Base-by-base conservation (phyloP, 2,888 invertebrate genomes). In the Chrysomela aeneicollis region DNA sequence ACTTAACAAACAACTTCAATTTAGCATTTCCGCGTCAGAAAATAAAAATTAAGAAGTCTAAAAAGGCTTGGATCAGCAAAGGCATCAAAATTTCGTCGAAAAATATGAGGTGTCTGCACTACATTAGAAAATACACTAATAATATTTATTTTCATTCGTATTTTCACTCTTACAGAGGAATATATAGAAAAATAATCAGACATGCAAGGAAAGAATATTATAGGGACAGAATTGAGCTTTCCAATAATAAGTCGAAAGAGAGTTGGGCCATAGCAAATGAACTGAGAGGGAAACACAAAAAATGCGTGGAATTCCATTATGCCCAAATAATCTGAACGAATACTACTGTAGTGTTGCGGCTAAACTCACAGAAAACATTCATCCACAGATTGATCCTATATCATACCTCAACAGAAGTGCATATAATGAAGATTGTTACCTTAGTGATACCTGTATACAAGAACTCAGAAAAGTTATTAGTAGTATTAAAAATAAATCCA, bases 1-100 rank as follows among this genome's bases (percentile, higher is more conserved):
- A 10, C 17, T 42, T 42, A 42, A 42, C 42, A 42, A 42, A 42
- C 42, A 42, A 42, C 10, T 42, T 42, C 42, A 42, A 42, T 42
- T 10, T 17, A 10, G 42, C 8, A 6, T 42, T 42, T 10, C 17
- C 42, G 42, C 42, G 2, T 42, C 42, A 42, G 8, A 42, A 42
- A 42, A 42, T 42, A 2, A 42, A 42, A 42, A n/a, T 17, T 3
- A 42, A 42, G 2, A n/a, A 42, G n/a, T 6, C 42, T 42, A 42
- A 42, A 42, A 42, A 42, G 42, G 4, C 4, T 9, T 42, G 42
- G 42, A 42, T 42, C 42, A 42, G 42, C 10, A 15, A 42, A 17
- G 42, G 17, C 8, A 42, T 42, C 42, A 17, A 42, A 42, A 42
- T 15, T 6, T 42, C 17, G 42, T 42, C 42, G 8, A 42, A 42